A percentile compares a stretch with the other conserved stretches of the same genome.
phyloP scores from a whole-genome alignment of 2,888 invertebrate genomes.

The Bombyx huttoni region DNA sequence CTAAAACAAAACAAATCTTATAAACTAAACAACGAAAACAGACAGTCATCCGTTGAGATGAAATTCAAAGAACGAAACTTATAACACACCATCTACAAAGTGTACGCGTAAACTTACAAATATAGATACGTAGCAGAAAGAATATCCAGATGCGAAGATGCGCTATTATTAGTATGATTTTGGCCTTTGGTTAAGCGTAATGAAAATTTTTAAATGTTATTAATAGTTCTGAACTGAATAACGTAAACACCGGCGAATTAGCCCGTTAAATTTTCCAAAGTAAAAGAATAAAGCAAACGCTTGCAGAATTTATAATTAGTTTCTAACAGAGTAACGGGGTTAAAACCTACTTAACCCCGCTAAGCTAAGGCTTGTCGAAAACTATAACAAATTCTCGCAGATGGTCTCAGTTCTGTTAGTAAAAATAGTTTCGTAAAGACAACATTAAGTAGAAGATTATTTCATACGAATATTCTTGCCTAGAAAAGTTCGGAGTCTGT shows the following conservation, averaged over 20 bases:
- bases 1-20: not conserved
- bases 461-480: not conserved
- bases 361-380: not conserved
- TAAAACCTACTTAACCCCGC: not conserved
- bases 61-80: not conserved
- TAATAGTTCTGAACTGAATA: not conserved
- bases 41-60: not conserved
- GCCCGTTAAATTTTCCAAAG: not conserved
- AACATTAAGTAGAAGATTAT: not conserved
- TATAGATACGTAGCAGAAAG: not conserved
- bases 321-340: not conserved
- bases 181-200: not conserved
- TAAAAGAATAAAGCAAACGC: not conserved
- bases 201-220: not conserved
- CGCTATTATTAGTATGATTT: not conserved
- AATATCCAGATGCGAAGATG: not conserved
- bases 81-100: not conserved
- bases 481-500: not conserved
- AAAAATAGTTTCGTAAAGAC: not conserved
- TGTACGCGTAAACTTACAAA: not conserved
- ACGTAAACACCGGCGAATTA: not conserved
- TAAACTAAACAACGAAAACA: not conserved
- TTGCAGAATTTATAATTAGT: not conserved
- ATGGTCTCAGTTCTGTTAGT: not conserved
- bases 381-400: not conserved